These are phyloP conservation scores for Carassius auratus DNA, from an alignment of 2,113 vertebrate species.

Conservation along the genomic window DNA sequence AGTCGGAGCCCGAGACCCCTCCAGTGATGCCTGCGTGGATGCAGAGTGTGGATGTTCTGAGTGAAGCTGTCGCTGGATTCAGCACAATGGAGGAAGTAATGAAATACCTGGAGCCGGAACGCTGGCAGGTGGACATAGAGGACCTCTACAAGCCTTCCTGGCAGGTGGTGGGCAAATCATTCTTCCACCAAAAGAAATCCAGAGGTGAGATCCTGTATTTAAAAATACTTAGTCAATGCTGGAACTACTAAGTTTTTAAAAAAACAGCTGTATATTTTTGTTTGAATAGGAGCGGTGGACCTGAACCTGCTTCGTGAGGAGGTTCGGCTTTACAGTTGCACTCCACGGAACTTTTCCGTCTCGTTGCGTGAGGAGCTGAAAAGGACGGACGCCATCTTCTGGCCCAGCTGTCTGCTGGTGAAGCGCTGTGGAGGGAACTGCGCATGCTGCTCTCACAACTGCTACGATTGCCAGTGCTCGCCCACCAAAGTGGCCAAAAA, in stretches of 20 bases:
- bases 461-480: slow-evolving; percentile 90
- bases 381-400: slow-evolving; percentile 94
- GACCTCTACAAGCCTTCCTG: slow-evolving; percentile 91
- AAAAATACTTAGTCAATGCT: background rate
- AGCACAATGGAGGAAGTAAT: slow-evolving; percentile 95
- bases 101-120: slow-evolving; percentile 93
- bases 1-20: slow-evolving; percentile 76
- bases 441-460: slow-evolving; percentile 90
- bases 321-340: slow-evolving; percentile 92
- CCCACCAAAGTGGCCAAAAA: slow-evolving; percentile 90
- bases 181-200: slow-evolving; percentile 88
- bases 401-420: slow-evolving; percentile 95
- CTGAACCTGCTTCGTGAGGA: slow-evolving; percentile 93
- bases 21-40: slow-evolving; percentile 73
- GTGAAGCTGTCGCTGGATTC: slow-evolving; percentile 82
- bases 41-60: slow-evolving; percentile 84
- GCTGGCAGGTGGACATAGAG: slow-evolving; percentile 94
- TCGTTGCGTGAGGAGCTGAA: slow-evolving; percentile 92
- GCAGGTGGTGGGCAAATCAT: slow-evolving; percentile 93
- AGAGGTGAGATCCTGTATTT: slow-evolving; percentile 78
- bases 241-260: slow-evolving; percentile 33
- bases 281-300: slow-evolving; percentile 84
- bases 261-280: slow-evolving; percentile 79
- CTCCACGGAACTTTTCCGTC: slow-evolving; percentile 93
- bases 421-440: slow-evolving; percentile 97